Conservation (phyloP, 2,113 vertebrate genomes). For the Heterotis niloticus region DNA sequence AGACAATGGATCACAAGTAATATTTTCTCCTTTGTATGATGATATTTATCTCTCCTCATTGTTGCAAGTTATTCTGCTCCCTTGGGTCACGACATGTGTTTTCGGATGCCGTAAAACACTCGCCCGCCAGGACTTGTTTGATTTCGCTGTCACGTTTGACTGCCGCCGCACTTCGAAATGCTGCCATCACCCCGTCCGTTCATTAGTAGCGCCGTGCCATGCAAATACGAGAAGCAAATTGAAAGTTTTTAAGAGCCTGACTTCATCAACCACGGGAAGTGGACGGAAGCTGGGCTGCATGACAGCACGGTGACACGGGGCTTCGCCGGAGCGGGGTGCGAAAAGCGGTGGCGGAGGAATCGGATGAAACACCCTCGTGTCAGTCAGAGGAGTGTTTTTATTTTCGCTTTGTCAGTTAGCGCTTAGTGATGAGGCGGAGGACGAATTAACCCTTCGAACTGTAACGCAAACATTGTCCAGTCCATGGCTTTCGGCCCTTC, state of each 20-base stretch:
- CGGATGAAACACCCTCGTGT: background rate
- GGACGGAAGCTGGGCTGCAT: background rate
- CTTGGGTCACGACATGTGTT: background rate
- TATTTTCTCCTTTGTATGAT: background rate
- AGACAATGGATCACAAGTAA: background rate
- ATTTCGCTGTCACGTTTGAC: background rate
- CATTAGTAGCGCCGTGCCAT: background rate
- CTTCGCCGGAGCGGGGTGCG: background rate
- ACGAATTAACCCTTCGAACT: too few relatives aligned
- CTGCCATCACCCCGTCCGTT: background rate
- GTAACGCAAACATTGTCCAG: too few relatives aligned
- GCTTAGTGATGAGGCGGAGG: too few relatives aligned
- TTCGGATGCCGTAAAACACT: background rate
- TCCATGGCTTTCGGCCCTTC: too few relatives aligned
- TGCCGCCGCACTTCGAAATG: background rate
- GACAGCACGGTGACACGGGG: background rate
- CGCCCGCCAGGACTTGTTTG: background rate
- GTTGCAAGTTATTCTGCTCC: background rate
- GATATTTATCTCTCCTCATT: background rate
- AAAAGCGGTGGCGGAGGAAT: background rate
- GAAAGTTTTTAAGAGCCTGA: background rate
- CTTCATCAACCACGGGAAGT: background rate
- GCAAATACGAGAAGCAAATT: background rate
- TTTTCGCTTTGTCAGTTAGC: too few relatives aligned
- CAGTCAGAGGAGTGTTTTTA: too few relatives aligned